Percentiles rank a stretch among this genome's conserved stretches.
Evolutionary conservation across 2,113 vertebrate genomes (phyloP).

Genomic region (Salvelinus fontinalis): DNA sequence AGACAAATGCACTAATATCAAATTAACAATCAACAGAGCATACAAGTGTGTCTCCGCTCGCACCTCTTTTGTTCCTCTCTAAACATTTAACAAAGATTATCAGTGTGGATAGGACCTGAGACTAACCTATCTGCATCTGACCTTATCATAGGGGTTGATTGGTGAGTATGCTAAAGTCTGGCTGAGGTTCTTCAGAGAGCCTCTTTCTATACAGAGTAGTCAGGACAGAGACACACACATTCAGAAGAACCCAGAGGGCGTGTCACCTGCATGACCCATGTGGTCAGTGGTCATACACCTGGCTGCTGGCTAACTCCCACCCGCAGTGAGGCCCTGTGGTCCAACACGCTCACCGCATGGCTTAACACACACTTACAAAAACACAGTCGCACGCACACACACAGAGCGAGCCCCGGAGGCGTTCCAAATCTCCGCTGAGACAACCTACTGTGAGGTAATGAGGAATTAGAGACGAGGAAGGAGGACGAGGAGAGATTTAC

Average conservation of each 20-base stretch:
- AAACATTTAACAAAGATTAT: conserved; percentile 47
- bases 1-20: conserved; percentile 42
- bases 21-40: conserved; percentile 37
- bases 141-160: not conserved
- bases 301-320: conserved; percentile 38
- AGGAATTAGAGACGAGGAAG: conserved; percentile 71
- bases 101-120: conserved; percentile 27
- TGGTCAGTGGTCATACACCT: conserved; percentile 58
- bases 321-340: conserved; percentile 56
- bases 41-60: conserved; percentile 40
- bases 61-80: conserved; percentile 24
- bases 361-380: conserved; percentile 47
- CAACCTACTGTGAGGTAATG: conserved; percentile 70
- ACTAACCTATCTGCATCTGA: conserved; percentile 15
- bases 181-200: conserved; percentile 5
- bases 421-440: conserved; percentile 63
- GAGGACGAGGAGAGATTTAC: conserved; percentile 68
- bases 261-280: conserved; percentile 51
- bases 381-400: not conserved
- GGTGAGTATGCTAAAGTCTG: not conserved
- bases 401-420: conserved; percentile 45
- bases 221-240: conserved; percentile 23
- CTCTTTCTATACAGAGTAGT: conserved; percentile 19
- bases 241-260: not conserved
- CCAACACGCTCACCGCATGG: conserved; percentile 46